A percentile compares a stretch with the other conserved stretches of the same genome.
Evolutionary conservation across 2,113 vertebrate genomes (phyloP).

Genomic region (Hucho hucho): DNA sequence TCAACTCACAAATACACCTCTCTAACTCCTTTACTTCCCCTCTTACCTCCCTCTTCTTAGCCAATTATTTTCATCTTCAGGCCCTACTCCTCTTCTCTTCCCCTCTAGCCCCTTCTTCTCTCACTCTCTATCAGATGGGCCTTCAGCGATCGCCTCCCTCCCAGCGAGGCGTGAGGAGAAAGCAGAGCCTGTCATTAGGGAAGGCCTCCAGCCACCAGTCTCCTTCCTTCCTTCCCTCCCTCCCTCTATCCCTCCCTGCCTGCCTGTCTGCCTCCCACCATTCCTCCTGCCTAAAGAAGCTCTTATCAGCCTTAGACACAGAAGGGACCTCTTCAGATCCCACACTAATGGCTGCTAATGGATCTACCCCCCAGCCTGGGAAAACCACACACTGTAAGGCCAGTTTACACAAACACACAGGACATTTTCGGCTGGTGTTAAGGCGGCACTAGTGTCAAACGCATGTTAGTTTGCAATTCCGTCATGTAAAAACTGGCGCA

Average conservation of each 20-base stretch:
- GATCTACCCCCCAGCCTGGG: conserved; percentile 20
- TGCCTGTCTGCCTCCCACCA: not conserved
- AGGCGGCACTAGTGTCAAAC: too few relatives aligned
- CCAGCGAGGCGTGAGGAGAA: not conserved
- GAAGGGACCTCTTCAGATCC: conserved; percentile 21
- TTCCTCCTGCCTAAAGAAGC: not conserved
- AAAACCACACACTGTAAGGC: too few relatives aligned
- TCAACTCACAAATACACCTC: not conserved
- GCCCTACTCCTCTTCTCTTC: not conserved
- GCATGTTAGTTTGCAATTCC: too few relatives aligned
- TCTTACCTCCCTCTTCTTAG: too few relatives aligned
- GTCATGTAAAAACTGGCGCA: too few relatives aligned
- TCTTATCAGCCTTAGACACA: conserved; percentile 34
- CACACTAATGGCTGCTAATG: conserved; percentile 43
- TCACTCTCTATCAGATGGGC: conserved; percentile 1
- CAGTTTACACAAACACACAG: too few relatives aligned
- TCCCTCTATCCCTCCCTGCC: not conserved
- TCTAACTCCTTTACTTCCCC: not conserved
- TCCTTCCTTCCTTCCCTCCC: not conserved
- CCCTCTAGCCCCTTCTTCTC: not conserved
- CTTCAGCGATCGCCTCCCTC: not conserved
- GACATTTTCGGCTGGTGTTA: too few relatives aligned
- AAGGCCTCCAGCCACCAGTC: not conserved
- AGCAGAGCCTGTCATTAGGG: conserved; percentile 1
- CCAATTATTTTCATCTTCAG: not conserved